Evolutionary conservation across 2,888 invertebrate genomes (phyloP), one percentile per base, ranked within the genome.

Genomic region (Acrobasis repandana): DNA sequence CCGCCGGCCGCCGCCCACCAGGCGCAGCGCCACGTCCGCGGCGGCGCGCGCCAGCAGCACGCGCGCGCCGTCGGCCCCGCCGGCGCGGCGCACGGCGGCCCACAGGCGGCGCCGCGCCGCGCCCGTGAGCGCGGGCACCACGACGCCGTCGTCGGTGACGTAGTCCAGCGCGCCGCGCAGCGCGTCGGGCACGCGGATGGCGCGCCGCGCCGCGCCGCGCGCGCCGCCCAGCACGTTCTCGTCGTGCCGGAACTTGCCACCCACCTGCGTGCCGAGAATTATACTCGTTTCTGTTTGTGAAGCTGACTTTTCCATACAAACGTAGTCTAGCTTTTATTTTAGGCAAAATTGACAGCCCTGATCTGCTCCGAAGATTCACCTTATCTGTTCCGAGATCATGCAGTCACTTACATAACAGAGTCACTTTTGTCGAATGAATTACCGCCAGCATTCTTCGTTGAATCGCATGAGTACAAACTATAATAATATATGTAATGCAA

Each of bases 21-120:
- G 91, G 71, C 86, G 83, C 79, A 86, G 93, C 65, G 96, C 95
- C 90, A 98, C 95, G 89, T 98, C 98, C 61, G 96, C 94, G 34
- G 96, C 95, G 50, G 97, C 97, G 66, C 98, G 94, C 50, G 97
- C 97, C 79, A 97, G 93, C 77, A 97, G 93, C 85, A 96, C 96
- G 90, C 61, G 95, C 66, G 93, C 88, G 62, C 62, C 60, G 79
- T 93, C 74, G 49, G 63, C 70, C 71, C 97, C 87, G 64, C 94
- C 96, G 95, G 68, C 14, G 10, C 59, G 59, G 52, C 59, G 16
- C 51, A 59, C 43, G 15, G 15, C 89, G 58, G 93, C 90, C 87
- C 96, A 95, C 69, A 97, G 87, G 68, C 93, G 94, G 60, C 93
- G 93, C 59, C 97, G 94, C 69, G 96, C 92, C 60, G 93, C 93